phyloP scores from a whole-genome alignment of 2,888 invertebrate species.

The Pollenia griseotomentosa region DNA sequence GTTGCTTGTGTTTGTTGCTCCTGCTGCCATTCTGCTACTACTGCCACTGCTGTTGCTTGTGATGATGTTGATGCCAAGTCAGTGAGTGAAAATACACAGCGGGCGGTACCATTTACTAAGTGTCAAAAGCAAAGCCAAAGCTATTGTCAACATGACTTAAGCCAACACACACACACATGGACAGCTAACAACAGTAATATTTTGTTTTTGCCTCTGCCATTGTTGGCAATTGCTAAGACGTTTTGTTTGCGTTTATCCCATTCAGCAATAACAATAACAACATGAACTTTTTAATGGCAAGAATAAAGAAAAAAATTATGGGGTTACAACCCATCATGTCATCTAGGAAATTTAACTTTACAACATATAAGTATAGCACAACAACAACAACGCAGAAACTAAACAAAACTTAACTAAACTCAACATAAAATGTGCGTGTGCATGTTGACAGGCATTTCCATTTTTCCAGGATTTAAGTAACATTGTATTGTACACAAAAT shows the following conservation, averaged over 20 bases:
- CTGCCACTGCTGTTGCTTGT: constrained; percentile 38
- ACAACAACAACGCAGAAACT: constrained; percentile 12
- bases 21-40: constrained; percentile 31
- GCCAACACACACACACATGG: constrained; percentile 51
- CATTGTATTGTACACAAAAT: constrained; percentile 76
- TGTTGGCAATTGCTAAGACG: constrained; percentile 80
- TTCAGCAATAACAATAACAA: constrained; percentile 36
- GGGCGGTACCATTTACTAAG: constrained; percentile 79
- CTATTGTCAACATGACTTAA: constrained; percentile 80
- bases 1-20: constrained; percentile 57
- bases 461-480: constrained; percentile 76
- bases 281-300: constrained; percentile 27
- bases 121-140: constrained; percentile 83
- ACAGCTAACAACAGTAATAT: constrained; percentile 38
- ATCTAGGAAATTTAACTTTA: constrained; percentile 55
- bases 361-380: constrained; percentile 20
- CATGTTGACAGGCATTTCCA: constrained; percentile 62
- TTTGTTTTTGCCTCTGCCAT: constrained; percentile 68
- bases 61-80: constrained; percentile 67
- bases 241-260: constrained; percentile 74
- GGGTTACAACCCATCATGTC: constrained; percentile 70
- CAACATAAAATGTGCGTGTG: constrained; percentile 70
- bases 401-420: constrained; percentile 48
- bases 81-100: constrained; percentile 78
- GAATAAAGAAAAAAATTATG: constrained; percentile 45